Base-by-base conservation (phyloP, 2,113 vertebrate species). In the Paramisgurnus dabryanus region DNA sequence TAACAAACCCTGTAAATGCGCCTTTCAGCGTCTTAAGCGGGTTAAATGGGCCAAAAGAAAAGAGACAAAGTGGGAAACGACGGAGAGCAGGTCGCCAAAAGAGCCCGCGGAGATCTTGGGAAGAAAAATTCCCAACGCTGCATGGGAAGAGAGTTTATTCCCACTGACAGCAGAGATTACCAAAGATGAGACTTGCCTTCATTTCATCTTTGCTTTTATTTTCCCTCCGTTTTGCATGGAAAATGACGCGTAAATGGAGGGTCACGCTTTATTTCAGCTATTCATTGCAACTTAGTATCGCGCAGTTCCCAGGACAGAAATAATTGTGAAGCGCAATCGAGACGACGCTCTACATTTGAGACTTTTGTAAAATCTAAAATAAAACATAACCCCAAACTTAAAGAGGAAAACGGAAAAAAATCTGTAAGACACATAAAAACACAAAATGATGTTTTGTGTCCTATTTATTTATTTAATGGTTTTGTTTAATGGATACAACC, bases 1-100 rank as follows among this genome's bases (percentile, higher is more conserved):
- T 90, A 90, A 92, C 89, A 87, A 89, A 90, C 80, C 87, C 88
- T 83, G 78, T 80, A 88, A 88, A 69, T 89, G 86, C 79, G 61
- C 85, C 83, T 87, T 81, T n/a, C 77, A 73, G 82, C 66, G 88
- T 88, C 81, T 87, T 87, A 89, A 85, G 70, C 75, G 86, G 80
- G 86, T 80, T 89, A 86, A 91, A 91, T 88, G 87, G 85, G 4
- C 83, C 72, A 64, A 87, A 86, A 90, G 83, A 87, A 90, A 89
- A 81, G 83, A 77, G 74, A 85, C 47, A 80, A 85, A 81, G 49
- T 63, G 55, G 72, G 68, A 84, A 87, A 85, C 22, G 65, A 57
- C 7, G 75, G 82, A 83, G 67, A 85, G 80, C 17, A 50, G 72
- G 79, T 60, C 80, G 72, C 79, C 76, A 34, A 34, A 34, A 34